Conservation (phyloP, 2,797 vertebrate species). For the Petrocephalus sullivani region DNA sequence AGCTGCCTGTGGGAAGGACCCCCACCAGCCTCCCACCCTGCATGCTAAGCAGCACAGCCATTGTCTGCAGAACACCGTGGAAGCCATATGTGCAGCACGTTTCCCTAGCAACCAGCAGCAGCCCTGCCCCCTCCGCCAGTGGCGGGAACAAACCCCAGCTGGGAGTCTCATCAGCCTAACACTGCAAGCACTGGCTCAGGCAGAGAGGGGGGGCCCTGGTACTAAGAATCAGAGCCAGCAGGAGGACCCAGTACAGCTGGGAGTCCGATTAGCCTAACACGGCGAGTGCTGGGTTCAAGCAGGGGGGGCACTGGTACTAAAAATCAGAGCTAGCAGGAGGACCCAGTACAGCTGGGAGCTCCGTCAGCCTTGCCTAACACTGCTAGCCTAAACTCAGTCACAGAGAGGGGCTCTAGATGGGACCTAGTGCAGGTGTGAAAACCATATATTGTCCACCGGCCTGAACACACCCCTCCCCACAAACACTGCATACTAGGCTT, state of each 20-base stretch:
- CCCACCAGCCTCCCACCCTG: constrained; percentile 62
- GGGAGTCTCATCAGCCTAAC: constrained; percentile 12
- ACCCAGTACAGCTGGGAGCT: not conserved
- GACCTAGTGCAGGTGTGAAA: not conserved
- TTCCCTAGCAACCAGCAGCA: constrained; percentile 62
- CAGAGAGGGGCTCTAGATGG: not conserved
- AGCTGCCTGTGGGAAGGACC: constrained; percentile 67
- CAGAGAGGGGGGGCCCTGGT: not conserved
- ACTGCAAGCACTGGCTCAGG: not conserved
- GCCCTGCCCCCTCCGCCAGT: constrained; percentile 18
- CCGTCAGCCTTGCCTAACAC: not conserved
- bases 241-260: not conserved
- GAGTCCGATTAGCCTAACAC: not conserved
- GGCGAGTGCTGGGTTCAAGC: not conserved
- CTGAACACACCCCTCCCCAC: not conserved
- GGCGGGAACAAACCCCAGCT: constrained; percentile 14
- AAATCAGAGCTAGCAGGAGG: not conserved
- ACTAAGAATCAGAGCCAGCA: not conserved
- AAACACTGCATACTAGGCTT: not conserved
- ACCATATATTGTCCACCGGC: not conserved
- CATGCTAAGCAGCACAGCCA: constrained; percentile 71
- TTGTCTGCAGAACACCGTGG: constrained; percentile 62
- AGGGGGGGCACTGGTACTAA: not conserved
- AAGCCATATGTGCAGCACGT: constrained; percentile 62
- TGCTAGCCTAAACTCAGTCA: not conserved